Conservation (phyloP, 2,888 invertebrate species). For the Lasioglossum marginatum region DNA sequence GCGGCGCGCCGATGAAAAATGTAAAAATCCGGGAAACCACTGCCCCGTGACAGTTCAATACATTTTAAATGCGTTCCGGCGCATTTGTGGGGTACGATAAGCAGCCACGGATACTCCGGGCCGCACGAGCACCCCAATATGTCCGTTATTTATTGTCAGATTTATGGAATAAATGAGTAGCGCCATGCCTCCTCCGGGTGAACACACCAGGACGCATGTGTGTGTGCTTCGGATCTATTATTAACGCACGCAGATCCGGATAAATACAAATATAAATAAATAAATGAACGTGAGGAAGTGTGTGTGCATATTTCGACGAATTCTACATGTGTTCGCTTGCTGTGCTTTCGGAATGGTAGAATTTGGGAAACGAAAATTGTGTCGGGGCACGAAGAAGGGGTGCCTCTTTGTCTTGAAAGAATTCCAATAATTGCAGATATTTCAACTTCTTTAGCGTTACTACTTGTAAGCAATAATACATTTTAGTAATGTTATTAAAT, state of each 20-base stretch:
- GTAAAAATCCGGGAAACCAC: constrained; percentile 82
- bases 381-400: neutral
- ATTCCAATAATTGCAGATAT: neutral
- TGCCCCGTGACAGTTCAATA: constrained; percentile 83
- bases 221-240: constrained; percentile 71
- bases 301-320: constrained; percentile 16
- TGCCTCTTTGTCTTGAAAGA: neutral
- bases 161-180: constrained; percentile 84
- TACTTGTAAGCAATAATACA: neutral
- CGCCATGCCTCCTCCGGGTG: constrained; percentile 31
- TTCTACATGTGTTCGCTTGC: neutral
- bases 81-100: constrained; percentile 82
- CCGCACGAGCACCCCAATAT: constrained; percentile 73
- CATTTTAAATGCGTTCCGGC: constrained; percentile 84
- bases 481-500: too few relatives aligned
- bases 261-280: constrained; percentile 10
- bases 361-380: neutral
- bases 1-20: constrained; percentile 83
- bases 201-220: constrained; percentile 39
- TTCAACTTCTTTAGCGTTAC: neutral
- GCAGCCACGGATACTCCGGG: constrained; percentile 63
- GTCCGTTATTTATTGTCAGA: constrained; percentile 84
- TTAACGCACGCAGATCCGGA: constrained; percentile 62
- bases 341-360: neutral
- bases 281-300: neutral